phyloP scores from a whole-genome alignment of 2,797 vertebrate genomes.

The Adelosebastes latens region DNA sequence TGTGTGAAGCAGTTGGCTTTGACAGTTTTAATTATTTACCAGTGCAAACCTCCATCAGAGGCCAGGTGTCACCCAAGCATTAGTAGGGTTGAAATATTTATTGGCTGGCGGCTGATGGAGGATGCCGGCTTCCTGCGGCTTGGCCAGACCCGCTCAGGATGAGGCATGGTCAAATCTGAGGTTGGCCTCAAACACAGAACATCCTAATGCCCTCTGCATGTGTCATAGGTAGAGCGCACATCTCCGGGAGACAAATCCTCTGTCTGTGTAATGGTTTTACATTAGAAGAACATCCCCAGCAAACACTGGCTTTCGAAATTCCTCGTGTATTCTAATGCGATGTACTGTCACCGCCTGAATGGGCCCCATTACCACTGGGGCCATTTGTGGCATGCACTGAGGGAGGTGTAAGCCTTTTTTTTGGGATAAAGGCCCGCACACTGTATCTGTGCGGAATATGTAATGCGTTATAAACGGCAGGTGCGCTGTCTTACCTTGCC shows the following conservation, averaged over 20 bases:
- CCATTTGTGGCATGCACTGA: conserved; percentile 42
- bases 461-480: conserved; percentile 37
- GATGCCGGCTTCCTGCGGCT: conserved; percentile 67
- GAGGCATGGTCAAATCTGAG: conserved; percentile 64
- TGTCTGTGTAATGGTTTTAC: conserved; percentile 68
- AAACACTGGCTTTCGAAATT: conserved; percentile 52
- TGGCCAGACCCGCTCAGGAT: conserved; percentile 52
- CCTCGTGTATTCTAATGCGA: conserved; percentile 51
- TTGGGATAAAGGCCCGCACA: conserved; percentile 21
- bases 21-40: conserved; percentile 89
- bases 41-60: conserved; percentile 82
- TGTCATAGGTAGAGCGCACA: conserved; percentile 2
- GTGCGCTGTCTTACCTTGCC: conserved; percentile 89
- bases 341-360: conserved; percentile 45
- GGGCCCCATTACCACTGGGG: conserved; percentile 40
- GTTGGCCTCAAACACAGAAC: conserved; percentile 47
- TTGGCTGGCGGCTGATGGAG: conserved; percentile 78
- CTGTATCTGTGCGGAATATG: conserved; percentile 38
- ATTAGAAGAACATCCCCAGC: conserved; percentile 58
- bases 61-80: conserved; percentile 85
- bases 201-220: conserved; percentile 61
- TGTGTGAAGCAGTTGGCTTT: conserved; percentile 80
- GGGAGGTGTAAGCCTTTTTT: conserved; percentile 38
- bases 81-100: conserved; percentile 89
- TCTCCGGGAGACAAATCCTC: conserved; percentile 60